Conservation (phyloP, 35 echinoderm and acorn worm genomes). For the Diadema setosum region DNA sequence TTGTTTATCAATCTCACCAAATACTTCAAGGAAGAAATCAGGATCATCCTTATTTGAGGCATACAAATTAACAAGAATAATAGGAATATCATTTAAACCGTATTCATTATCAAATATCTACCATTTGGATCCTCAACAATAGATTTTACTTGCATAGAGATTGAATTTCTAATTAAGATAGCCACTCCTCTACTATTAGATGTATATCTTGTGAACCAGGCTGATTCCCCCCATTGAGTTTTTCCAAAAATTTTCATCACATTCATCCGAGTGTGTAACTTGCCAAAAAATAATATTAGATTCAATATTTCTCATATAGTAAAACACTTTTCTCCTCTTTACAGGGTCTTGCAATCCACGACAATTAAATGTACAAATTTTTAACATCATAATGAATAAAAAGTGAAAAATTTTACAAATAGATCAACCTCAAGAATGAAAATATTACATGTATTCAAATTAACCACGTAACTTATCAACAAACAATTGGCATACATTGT, state of each 20-base stretch:
- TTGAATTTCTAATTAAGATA: slow-evolving; percentile 13
- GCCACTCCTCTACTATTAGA: no score
- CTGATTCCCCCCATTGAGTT: slow-evolving; percentile 12
- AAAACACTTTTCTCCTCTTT: slow-evolving; percentile 11
- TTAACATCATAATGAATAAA: not conserved
- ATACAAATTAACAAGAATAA: slow-evolving; percentile 17
- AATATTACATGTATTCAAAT: not conserved
- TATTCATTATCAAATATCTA: not conserved
- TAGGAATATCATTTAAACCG: not conserved
- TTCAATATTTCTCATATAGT: no score
- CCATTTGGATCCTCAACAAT: not conserved
- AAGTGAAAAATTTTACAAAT: not conserved
- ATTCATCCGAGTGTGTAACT: not conserved
- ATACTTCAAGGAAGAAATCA: not conserved
- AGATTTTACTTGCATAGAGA: not conserved
- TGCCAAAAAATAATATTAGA: slow-evolving; percentile 33
- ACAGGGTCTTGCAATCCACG: not conserved
- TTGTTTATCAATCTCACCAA: not conserved
- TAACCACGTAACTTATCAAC: not conserved
- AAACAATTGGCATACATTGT: no score
- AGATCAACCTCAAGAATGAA: not conserved
- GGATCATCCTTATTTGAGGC: not conserved
- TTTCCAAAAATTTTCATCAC: slow-evolving; percentile 10
- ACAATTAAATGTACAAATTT: slow-evolving; percentile 1
- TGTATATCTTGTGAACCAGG: not conserved